Conservation (phyloP, 2,888 invertebrate genomes). For the Thymelicus sylvestris region DNA sequence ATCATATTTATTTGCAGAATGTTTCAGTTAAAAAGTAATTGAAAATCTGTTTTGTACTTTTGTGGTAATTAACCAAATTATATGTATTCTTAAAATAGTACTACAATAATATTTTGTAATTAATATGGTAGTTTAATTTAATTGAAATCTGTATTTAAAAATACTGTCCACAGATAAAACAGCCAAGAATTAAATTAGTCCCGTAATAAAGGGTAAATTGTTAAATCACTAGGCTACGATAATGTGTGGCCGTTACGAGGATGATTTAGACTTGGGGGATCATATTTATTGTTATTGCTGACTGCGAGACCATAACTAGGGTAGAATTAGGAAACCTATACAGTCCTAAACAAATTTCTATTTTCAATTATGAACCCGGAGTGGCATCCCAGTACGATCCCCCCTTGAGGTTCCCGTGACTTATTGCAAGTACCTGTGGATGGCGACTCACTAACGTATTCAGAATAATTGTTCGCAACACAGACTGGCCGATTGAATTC, state of each 20-base stretch:
- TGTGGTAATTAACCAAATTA: too few relatives aligned
- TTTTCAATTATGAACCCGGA: constrained; percentile 79
- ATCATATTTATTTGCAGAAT: too few relatives aligned
- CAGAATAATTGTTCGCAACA: constrained; percentile 71
- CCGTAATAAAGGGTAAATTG: constrained; percentile 14
- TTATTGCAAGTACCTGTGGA: constrained; percentile 69
- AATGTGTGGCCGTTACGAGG: constrained; percentile 26
- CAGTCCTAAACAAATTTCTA: constrained; percentile 83
- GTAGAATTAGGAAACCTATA: constrained; percentile 76
- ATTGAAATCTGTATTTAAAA: too few relatives aligned
- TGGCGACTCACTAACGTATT: constrained; percentile 74
- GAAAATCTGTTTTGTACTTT: too few relatives aligned
- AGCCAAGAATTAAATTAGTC: constrained; percentile 7
- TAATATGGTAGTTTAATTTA: too few relatives aligned
- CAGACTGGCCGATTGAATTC: constrained; percentile 63
- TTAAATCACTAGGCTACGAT: constrained; percentile 22
- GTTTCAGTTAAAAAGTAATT: too few relatives aligned
- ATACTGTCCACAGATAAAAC: background rate
- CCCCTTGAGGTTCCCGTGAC: constrained; percentile 73
- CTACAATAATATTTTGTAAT: too few relatives aligned
- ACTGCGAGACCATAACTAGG: constrained; percentile 69
- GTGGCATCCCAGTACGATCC: constrained; percentile 56
- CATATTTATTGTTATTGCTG: constrained; percentile 76
- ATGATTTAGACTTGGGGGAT: constrained; percentile 63
- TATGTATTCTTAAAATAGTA: too few relatives aligned